Conservation (phyloP, 2,888 invertebrate species). For the Falcaria lacertinaria region DNA sequence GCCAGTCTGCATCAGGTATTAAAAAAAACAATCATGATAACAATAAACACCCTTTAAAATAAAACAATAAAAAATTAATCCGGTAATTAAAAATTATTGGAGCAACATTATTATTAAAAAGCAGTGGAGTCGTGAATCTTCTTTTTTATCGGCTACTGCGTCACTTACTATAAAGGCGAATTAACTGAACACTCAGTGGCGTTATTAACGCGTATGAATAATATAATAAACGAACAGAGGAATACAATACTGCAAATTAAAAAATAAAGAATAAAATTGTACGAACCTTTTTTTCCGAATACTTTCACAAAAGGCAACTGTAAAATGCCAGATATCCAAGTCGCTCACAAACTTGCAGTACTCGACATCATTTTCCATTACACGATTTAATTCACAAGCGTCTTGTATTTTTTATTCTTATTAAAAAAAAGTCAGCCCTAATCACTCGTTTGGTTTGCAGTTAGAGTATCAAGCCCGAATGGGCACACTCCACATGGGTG, state of each 20-base stretch:
- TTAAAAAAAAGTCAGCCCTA: not conserved
- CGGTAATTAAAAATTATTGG: too few species aligned
- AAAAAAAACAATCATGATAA: too few species aligned
- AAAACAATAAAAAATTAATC: too few species aligned
- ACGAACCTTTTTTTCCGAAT: not conserved
- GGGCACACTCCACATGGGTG: slow-evolving; percentile 23
- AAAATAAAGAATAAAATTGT: not conserved
- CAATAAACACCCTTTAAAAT: too few species aligned
- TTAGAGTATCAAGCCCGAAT: slow-evolving; percentile 27
- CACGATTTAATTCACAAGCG: not conserved
- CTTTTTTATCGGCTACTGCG: too few species aligned
- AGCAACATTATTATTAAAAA: too few species aligned
- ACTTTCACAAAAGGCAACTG: not conserved
- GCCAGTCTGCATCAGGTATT: too few species aligned
- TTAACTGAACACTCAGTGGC: too few species aligned
- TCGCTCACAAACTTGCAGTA: not conserved
- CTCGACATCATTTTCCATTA: not conserved
- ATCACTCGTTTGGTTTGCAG: slow-evolving; percentile 3
- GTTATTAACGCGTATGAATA: too few species aligned
- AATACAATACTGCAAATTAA: not conserved
- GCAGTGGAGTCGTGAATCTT: too few species aligned
- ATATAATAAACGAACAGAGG: too few species aligned
- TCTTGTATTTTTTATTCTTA: not conserved
- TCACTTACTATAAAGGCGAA: too few species aligned
- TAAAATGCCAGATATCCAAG: not conserved